Percentiles rank a stretch among this genome's conserved stretches.
Conservation (phyloP, 64 coral and sea anemone genomes). For the Dendrophyllia cribrosa region DNA sequence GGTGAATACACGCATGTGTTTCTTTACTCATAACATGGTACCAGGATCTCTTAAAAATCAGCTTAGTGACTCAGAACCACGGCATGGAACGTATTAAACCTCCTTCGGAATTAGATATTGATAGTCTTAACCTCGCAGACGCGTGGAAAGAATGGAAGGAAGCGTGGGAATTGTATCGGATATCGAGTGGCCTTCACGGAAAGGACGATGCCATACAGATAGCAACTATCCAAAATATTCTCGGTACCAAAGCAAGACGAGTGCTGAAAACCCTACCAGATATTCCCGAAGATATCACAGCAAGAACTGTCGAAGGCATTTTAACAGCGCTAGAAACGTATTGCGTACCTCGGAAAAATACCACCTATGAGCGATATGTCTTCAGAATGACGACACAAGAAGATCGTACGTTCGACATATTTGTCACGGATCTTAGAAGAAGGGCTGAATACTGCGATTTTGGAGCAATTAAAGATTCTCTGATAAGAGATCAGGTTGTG, state of each 20-base stretch:
- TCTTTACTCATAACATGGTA: constrained; percentile 2
- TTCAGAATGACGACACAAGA: constrained; percentile 35
- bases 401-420: background rate
- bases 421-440: constrained; percentile 20
- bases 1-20: too few species aligned
- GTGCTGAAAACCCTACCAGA: constrained; percentile 42
- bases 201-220: constrained; percentile 37
- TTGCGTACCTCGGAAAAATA: constrained; percentile 23
- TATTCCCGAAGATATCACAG: constrained; percentile 20
- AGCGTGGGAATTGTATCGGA: constrained; percentile 35
- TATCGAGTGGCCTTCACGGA: constrained; percentile 32
- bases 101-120: background rate
- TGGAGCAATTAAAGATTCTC: constrained; percentile 28
- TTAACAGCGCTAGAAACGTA: constrained; percentile 31
- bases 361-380: constrained; percentile 19
- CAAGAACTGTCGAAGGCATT: constrained; percentile 18
- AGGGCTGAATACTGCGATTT: constrained; percentile 30
- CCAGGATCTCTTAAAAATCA: background rate
- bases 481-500: constrained; percentile 30
- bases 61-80: background rate
- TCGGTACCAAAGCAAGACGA: constrained; percentile 36
- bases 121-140: background rate
- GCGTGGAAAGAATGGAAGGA: constrained; percentile 15
- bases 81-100: background rate
- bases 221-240: constrained; percentile 39